Percentiles rank a stretch among this genome's conserved stretches.
Conservation (phyloP, 2,797 vertebrate genomes). For the Malurus splendens region DNA sequence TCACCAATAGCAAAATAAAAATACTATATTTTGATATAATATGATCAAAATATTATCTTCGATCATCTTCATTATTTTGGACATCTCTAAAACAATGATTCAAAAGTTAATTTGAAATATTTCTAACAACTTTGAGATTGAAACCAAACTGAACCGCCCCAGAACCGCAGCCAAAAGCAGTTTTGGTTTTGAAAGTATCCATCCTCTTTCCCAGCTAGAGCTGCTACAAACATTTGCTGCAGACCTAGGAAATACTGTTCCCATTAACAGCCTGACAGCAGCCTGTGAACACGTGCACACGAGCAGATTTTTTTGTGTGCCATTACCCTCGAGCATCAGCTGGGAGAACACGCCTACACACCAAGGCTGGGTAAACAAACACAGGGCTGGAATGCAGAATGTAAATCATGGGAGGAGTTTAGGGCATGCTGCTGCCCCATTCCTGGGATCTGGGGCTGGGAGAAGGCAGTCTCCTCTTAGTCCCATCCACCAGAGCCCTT, state of each 20-base stretch:
- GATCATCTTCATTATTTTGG: too few species aligned
- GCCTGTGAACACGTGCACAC: not conserved
- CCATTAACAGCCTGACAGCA: not conserved
- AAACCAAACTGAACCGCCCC: not conserved
- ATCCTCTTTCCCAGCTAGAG: not conserved
- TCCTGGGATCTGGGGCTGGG: not conserved
- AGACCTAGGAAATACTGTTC: not conserved
- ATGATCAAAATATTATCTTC: not conserved
- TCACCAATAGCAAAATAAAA: not conserved
- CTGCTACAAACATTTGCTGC: not conserved
- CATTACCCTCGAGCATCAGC: not conserved
- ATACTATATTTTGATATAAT: too few species aligned
- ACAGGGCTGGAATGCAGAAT: not conserved
- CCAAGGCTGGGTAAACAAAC: not conserved
- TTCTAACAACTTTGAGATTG: not conserved
- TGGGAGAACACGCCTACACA: not conserved
- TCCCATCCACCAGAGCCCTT: not conserved
- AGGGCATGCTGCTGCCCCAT: not conserved
- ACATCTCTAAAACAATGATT: not conserved
- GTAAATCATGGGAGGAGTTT: not conserved
- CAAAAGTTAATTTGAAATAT: not conserved
- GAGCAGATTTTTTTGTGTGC: not conserved
- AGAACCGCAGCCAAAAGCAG: rapidly evolving
- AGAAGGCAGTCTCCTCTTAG: not conserved
- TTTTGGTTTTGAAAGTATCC: rapidly evolving